These are phyloP conservation scores for Discoglossus pictus DNA, from an alignment of 2,797 vertebrate genomes.

Conservation along the genomic window DNA sequence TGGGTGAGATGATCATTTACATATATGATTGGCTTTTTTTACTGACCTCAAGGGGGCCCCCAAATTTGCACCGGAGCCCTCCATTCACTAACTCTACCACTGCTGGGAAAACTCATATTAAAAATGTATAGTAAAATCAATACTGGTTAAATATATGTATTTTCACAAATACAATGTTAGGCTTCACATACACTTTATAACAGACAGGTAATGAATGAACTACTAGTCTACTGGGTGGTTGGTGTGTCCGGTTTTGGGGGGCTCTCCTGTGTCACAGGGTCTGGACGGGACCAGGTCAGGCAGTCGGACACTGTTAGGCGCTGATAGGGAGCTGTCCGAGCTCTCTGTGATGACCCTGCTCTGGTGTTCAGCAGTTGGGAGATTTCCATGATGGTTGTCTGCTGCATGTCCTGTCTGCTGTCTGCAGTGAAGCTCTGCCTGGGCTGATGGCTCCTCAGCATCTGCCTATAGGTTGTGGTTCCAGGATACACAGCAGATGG, in stretches of 20 bases:
- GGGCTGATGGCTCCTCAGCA: constrained; percentile 51
- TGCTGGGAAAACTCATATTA: too few species aligned
- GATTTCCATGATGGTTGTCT: background rate
- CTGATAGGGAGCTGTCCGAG: constrained; percentile 49
- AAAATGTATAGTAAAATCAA: too few species aligned
- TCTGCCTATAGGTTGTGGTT: constrained; percentile 60
- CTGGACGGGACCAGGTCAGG: constrained; percentile 56
- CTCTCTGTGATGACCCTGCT: background rate
- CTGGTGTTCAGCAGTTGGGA: background rate
- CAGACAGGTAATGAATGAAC: background rate
- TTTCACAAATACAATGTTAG: too few species aligned
- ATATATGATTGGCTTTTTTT: too few species aligned
- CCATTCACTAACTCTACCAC: too few species aligned
- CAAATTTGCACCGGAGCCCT: too few species aligned
- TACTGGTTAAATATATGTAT: too few species aligned
- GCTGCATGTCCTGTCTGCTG: background rate
- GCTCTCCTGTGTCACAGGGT: background rate
- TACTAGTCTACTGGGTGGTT: background rate
- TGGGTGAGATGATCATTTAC: too few species aligned
- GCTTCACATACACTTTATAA: too few species aligned
- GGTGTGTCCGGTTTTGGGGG: background rate
- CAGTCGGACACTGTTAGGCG: constrained; percentile 61
- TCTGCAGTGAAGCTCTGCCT: background rate
- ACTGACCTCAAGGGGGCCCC: too few species aligned
- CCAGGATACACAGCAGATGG: constrained; percentile 21